These are phyloP conservation scores for Clarias gariepinus DNA, from an alignment of 2,113 vertebrate species.

Conservation along the genomic window DNA sequence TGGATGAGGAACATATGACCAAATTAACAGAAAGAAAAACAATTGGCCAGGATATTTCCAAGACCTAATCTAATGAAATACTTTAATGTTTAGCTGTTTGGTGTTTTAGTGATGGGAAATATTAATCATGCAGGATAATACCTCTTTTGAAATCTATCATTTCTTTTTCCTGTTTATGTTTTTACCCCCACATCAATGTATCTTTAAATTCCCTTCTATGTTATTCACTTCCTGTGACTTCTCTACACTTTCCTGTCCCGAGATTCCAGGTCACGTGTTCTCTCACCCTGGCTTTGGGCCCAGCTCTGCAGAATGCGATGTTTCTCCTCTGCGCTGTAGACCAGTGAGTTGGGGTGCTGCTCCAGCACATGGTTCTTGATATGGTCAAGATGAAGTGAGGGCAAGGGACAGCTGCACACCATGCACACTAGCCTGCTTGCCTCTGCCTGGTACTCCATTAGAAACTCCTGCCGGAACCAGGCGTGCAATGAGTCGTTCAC, in stretches of 20 bases:
- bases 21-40: background rate
- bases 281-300: constrained; percentile 74
- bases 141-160: background rate
- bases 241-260: background rate
- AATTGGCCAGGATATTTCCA: background rate
- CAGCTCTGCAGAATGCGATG: constrained; percentile 85
- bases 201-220: constrained; percentile 1
- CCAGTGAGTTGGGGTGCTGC: constrained; percentile 82
- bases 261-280: background rate
- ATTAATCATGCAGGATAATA: background rate
- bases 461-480: constrained; percentile 89
- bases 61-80: background rate
- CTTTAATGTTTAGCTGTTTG: constrained; percentile 3
- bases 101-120: background rate
- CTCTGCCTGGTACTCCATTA: constrained; percentile 89
- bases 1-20: constrained; percentile 1
- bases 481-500: constrained; percentile 87
- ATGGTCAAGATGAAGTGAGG: constrained; percentile 86
- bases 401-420: constrained; percentile 81
- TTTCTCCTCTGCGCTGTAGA: constrained; percentile 83
- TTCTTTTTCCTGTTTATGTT: background rate
- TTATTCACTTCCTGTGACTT: constrained; percentile 15
- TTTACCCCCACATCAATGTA: background rate
- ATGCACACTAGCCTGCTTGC: constrained; percentile 83
- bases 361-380: constrained; percentile 87